Evolutionary conservation across 2,888 invertebrate species (phyloP).

Genomic region (Ormyrus labotus): DNA sequence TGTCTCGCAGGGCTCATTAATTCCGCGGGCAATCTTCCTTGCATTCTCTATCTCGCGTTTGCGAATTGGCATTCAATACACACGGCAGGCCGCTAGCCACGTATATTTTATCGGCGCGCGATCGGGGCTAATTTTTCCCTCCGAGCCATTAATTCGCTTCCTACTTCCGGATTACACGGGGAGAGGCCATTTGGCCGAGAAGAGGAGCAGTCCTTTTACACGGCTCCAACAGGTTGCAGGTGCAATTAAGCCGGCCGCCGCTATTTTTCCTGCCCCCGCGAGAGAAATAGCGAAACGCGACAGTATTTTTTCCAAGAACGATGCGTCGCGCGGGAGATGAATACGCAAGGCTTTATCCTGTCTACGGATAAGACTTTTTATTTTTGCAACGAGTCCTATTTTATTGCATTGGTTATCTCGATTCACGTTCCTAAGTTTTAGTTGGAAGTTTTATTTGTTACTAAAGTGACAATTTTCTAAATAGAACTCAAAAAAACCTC

Average conservation of each 20-base stretch:
- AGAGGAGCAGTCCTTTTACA: slow-evolving; percentile 7
- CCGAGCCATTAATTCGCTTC: slow-evolving; percentile 53
- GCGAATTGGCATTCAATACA: slow-evolving; percentile 38
- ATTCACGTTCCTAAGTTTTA: neutral
- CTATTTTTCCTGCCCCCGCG: slow-evolving; percentile 21
- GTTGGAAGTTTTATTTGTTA: no score
- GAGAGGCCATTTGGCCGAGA: slow-evolving; percentile 18
- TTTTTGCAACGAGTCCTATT: neutral
- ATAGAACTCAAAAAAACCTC: no score
- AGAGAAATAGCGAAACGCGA: neutral
- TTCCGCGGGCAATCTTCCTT: slow-evolving; percentile 45
- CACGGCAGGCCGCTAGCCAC: neutral
- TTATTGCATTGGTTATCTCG: neutral
- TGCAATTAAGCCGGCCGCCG: slow-evolving; percentile 51
- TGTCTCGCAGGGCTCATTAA: slow-evolving; percentile 54
- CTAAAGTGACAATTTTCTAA: no score
- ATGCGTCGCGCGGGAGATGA: slow-evolving; percentile 44
- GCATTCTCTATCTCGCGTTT: neutral
- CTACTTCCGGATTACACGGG: slow-evolving; percentile 52
- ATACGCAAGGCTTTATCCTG: slow-evolving; percentile 35
- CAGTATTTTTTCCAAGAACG: slow-evolving; percentile 38
- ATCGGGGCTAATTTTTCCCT: slow-evolving; percentile 55
- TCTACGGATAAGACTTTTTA: neutral
- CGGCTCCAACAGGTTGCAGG: slow-evolving; percentile 55
- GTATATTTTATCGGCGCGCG: slow-evolving; percentile 51